Percentiles rank a stretch among this genome's conserved stretches.
phyloP scores from a whole-genome alignment of 30 jellyfish, hydroid and myxozoan species.

The Mastigias papua region DNA sequence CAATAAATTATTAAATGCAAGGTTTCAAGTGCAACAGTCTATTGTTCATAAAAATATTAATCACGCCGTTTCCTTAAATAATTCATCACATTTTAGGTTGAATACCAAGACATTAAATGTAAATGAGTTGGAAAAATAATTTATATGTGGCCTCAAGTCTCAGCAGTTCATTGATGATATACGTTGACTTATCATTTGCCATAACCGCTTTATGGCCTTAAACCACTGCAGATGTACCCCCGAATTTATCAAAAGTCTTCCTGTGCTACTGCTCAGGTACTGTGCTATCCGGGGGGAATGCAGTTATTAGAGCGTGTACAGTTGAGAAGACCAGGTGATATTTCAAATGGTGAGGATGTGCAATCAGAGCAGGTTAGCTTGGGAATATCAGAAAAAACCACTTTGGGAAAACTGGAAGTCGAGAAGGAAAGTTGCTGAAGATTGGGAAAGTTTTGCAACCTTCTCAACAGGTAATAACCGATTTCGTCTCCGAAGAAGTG shows the following conservation, averaged over 20 bases:
- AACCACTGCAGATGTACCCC: neutral
- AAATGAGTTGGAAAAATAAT: neutral
- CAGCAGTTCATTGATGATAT: neutral
- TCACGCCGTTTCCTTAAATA: neutral
- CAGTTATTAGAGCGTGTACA: neutral
- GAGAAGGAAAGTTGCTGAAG: too few relatives aligned
- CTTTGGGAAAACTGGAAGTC: too few relatives aligned
- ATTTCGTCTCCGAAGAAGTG: too few relatives aligned
- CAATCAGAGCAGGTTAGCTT: neutral
- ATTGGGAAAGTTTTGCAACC: too few relatives aligned
- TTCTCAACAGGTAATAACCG: too few relatives aligned
- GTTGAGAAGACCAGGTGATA: slow-evolving; percentile 5
- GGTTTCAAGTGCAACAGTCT: neutral
- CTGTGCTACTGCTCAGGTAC: neutral
- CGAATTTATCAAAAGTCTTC: too few relatives aligned
- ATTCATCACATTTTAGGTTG: neutral
- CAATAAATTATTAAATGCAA: neutral
- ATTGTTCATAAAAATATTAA: neutral
- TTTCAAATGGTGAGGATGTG: neutral
- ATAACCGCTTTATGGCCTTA: neutral
- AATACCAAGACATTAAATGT: neutral
- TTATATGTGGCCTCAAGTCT: neutral
- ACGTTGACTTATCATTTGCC: neutral
- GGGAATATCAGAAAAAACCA: neutral
- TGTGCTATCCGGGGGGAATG: neutral